These are phyloP conservation scores for Diadophis punctatus DNA, from an alignment of 2,113 vertebrate species.

Conservation along the genomic window DNA sequence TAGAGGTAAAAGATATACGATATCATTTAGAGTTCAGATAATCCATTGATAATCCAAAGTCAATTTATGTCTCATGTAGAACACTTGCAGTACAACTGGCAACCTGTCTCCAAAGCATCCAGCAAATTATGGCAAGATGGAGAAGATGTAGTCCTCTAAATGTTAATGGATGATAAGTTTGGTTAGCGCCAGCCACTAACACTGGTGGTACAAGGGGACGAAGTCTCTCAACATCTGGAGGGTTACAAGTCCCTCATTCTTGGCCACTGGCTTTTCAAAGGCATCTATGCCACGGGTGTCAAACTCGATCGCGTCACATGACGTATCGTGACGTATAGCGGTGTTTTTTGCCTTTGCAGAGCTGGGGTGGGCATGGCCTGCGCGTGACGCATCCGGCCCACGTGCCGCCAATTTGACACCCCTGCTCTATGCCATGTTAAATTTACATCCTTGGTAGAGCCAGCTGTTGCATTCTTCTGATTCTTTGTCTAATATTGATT, in stretches of 20 bases:
- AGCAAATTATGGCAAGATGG: not conserved
- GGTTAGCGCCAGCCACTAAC: not conserved
- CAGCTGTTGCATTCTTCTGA: not conserved
- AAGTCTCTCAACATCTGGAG: not conserved
- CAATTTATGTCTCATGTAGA: fast-evolving
- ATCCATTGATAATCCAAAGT: not conserved
- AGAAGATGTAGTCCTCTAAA: not conserved
- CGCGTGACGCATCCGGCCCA: too few species aligned
- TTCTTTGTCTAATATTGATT: not conserved
- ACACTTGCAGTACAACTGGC: not conserved
- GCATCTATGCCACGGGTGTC: not conserved
- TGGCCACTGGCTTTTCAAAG: not conserved
- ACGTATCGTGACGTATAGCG: too few species aligned
- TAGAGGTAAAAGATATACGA: constrained; percentile 72
- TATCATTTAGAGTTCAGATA: not conserved
- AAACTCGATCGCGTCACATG: too few species aligned
- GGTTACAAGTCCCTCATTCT: not conserved
- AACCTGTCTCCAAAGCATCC: not conserved
- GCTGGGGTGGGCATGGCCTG: too few species aligned
- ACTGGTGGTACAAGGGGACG: not conserved
- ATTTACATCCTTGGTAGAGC: not conserved
- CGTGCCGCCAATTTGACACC: too few species aligned
- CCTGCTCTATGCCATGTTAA: not conserved
- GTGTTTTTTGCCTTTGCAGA: too few species aligned
- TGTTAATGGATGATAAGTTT: not conserved